Base-by-base conservation (phyloP, 1,140 invertebrate genomes). In the Saccostrea glomerata region DNA sequence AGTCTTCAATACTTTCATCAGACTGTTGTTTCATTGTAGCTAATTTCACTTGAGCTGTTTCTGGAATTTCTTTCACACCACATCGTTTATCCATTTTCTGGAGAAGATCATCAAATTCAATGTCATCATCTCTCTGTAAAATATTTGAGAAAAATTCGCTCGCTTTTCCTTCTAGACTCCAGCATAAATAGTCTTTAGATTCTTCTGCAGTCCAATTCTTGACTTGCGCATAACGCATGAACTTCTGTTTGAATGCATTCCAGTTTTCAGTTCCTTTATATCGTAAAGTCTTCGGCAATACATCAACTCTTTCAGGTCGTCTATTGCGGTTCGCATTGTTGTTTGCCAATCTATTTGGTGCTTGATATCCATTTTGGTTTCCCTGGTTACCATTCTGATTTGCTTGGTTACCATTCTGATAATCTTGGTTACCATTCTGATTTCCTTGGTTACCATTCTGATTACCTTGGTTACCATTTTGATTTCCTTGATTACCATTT, bases 141-240 rank as follows among this genome's bases (percentile, higher is more conserved):
- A 87, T 60, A 17, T 70, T 73, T 12, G 55, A 54, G 36, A 83
- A 90, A 58, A 54, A 90, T 23, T 87, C 89, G 17, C 56, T 84
- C 6, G 86, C 84, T 73, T 86, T 90, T 11, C 84, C 86, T 36
- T 90, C 84, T 15, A 90, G 66, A 58, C 86, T 82, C 66, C 70
- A 88, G 47, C 89, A 87, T 1, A 90, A 11, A 20, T 88, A 63
- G 40, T 90, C 56, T 40, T 20, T 82, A 36, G 17, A 55, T 6
- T 90, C 70, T 0, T n/a, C 4, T 9, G 36, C 13, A 12, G 30
- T 40, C 86, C 54, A 87, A 30, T 83, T 66, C 2, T 30, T 40
- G 17, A 55, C 66, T 23, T 89, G 25, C 0, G 58, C 30, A 70
- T 17, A 82, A 12, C 47, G 23, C 9, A 9, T 23, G 23, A 85